These are phyloP conservation scores for Chromobotia macracanthus DNA, from an alignment of 2,797 vertebrate genomes.

Conservation along the genomic window DNA sequence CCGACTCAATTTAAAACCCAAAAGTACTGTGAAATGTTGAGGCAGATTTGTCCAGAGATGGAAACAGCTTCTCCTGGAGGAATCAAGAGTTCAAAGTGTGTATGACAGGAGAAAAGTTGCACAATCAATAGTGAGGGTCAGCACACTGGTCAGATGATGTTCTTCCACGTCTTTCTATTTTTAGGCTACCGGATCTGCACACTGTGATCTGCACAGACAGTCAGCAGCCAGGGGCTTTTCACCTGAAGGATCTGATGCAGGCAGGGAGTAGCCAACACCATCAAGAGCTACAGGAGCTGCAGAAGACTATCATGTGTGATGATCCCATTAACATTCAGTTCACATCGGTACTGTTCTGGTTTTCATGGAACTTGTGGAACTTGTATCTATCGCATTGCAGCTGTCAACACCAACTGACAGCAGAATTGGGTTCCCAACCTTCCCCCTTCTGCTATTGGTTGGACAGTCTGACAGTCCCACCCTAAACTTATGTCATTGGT, in stretches of 20 bases:
- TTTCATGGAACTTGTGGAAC: neutral
- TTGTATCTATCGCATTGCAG: neutral
- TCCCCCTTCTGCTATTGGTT: no score
- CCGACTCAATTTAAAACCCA: conserved; percentile 86
- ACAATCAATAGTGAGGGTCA: neutral
- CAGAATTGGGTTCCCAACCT: no score
- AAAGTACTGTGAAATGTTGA: conserved; percentile 87
- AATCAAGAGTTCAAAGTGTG: conserved; percentile 85
- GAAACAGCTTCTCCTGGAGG: conserved; percentile 79
- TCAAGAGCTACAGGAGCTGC: conserved; percentile 77
- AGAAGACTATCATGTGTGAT: conserved; percentile 78
- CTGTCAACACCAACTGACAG: no score
- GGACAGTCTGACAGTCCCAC: no score
- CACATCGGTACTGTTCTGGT: conserved; percentile 82
- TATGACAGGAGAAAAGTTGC: neutral
- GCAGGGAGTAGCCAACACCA: conserved; percentile 76
- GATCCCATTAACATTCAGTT: conserved; percentile 95
- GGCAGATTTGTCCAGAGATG: conserved; percentile 86
- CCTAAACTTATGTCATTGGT: no score
- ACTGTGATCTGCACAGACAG: conserved; percentile 80
- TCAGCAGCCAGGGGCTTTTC: conserved; percentile 82
- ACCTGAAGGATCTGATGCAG: conserved; percentile 84
- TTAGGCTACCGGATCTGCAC: conserved; percentile 88
- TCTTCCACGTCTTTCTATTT: neutral
- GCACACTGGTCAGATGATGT: neutral